Conservation (phyloP, 2,888 invertebrate species). For the Lacanobia wlatinum region DNA sequence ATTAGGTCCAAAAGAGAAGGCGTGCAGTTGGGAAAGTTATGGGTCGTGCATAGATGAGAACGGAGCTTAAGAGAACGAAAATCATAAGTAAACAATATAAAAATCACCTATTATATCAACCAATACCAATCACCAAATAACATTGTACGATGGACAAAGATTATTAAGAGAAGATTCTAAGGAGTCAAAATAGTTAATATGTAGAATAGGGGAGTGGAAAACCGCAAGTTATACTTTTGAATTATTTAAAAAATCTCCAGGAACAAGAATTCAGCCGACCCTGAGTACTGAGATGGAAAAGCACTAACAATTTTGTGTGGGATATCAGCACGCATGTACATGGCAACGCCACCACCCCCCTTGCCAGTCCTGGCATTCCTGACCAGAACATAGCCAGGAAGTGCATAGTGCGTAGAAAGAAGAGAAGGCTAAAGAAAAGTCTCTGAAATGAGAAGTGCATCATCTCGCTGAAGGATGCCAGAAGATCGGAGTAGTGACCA, state of each 20-base stretch:
- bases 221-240: neutral
- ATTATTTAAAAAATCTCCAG: no score
- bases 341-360: no score
- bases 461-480: neutral
- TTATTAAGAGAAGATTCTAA: neutral
- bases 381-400: no score
- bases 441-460: neutral
- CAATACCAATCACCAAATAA: no score
- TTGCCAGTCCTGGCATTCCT: no score
- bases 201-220: neutral
- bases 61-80: neutral
- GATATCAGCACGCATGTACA: no score
- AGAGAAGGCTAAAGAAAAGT: neutral
- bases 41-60: neutral
- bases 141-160: neutral
- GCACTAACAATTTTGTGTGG: no score
- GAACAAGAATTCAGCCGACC: no score
- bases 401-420: neutral
- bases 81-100: neutral
- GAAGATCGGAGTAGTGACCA: neutral
- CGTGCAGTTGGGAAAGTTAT: no score
- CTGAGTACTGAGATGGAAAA: no score
- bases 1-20: no score
- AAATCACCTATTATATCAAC: no score
- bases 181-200: neutral